phyloP scores from a whole-genome alignment of 2,888 invertebrate genomes.

The Dugesia japonica region DNA sequence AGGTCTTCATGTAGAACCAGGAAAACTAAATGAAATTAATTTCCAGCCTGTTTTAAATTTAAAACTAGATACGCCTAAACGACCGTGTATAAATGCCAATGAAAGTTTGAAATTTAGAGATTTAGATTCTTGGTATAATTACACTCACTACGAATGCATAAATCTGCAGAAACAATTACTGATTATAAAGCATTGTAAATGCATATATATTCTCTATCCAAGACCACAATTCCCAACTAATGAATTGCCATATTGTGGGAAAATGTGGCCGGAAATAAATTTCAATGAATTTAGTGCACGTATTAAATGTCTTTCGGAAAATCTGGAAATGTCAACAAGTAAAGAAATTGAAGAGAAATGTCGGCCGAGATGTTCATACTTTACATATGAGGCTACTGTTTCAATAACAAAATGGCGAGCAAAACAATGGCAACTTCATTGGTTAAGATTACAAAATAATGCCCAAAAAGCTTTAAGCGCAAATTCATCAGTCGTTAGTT shows the following conservation, averaged over 20 bases:
- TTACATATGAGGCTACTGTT: conserved; percentile 15
- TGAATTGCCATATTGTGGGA: conserved; percentile 21
- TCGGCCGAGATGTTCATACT: conserved; percentile 23
- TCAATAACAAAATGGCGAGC: conserved; percentile 25
- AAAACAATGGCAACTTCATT: conserved; percentile 26
- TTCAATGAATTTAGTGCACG: not conserved
- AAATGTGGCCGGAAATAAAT: not conserved
- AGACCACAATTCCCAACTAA: conserved; percentile 13
- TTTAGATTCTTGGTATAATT: not conserved
- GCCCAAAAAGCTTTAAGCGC: conserved; percentile 6
- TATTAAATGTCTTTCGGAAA: not conserved
- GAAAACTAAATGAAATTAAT: conserved; percentile 35
- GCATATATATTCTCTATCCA: conserved; percentile 21
- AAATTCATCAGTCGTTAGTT: not conserved
- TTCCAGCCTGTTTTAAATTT: conserved; percentile 31
- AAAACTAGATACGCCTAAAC: conserved; percentile 30
- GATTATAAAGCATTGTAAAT: conserved; percentile 9
- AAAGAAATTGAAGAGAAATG: conserved; percentile 3
- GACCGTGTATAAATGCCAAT: not conserved
- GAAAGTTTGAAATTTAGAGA: not conserved
- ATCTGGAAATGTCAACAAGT: not conserved
- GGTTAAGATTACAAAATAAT: conserved; percentile 7
- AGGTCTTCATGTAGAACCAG: conserved; percentile 34
- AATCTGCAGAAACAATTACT: not conserved
- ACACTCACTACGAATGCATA: not conserved